Percentiles rank a stretch among this genome's conserved stretches.
phyloP scores from a whole-genome alignment of 2,888 invertebrate genomes.

The Erebia epiphron region DNA sequence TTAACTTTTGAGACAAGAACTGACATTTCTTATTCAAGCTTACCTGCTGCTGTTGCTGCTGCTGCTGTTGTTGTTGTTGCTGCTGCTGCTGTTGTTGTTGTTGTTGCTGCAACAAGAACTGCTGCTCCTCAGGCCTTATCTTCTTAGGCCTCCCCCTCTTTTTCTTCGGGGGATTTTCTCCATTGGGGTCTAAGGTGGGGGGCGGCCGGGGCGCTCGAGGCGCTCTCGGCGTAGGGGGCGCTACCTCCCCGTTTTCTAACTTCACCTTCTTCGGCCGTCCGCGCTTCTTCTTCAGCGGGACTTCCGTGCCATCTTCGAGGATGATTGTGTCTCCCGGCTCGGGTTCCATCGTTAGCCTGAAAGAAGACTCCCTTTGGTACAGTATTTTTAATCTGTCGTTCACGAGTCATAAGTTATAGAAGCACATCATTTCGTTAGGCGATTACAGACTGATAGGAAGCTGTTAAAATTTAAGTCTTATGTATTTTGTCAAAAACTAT shows the following conservation, averaged over 20 bases:
- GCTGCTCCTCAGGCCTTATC: slow-evolving; percentile 86
- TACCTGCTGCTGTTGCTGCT: slow-evolving; percentile 43
- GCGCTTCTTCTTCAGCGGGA: slow-evolving; percentile 93
- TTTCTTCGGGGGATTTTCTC: slow-evolving; percentile 88
- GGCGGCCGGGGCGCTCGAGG: slow-evolving; percentile 72
- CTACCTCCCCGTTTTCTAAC: slow-evolving; percentile 85
- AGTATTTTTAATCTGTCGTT: slow-evolving; percentile 55
- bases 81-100: slow-evolving; percentile 69
- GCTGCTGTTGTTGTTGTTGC: slow-evolving; percentile 57
- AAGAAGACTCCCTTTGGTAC: slow-evolving; percentile 49
- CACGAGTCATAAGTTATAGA: slow-evolving; percentile 34
- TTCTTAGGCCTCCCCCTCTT: slow-evolving; percentile 95
- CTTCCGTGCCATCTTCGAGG: slow-evolving; percentile 84
- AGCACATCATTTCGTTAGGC: too few relatives aligned
- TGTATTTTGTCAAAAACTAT: too few relatives aligned
- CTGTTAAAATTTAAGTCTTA: too few relatives aligned
- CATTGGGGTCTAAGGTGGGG: slow-evolving; percentile 54
- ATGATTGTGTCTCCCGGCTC: slow-evolving; percentile 80
- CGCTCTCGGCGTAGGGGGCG: slow-evolving; percentile 78
- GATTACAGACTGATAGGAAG: too few relatives aligned
- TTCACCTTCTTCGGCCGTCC: slow-evolving; percentile 93
- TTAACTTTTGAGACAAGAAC: neutral
- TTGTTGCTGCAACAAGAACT: slow-evolving; percentile 75
- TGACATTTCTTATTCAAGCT: slow-evolving; percentile 3
- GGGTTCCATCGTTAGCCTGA: slow-evolving; percentile 79